phyloP scores from a whole-genome alignment of 2,888 invertebrate species.

The Campoplex capitator region DNA sequence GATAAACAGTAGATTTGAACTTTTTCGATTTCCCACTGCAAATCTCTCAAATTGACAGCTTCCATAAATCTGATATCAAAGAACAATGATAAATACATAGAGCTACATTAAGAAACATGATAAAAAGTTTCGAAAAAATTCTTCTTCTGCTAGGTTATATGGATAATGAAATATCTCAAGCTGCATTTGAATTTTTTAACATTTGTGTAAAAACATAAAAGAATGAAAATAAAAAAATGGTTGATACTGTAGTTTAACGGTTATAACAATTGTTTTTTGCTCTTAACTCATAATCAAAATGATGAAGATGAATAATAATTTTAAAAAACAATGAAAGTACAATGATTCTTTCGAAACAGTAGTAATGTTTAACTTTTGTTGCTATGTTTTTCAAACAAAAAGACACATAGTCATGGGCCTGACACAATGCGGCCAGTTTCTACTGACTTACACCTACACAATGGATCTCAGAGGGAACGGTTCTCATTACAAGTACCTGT shows the following conservation, averaged over 20 bases:
- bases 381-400: constrained; percentile 72
- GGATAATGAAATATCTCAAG: background rate
- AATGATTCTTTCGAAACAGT: background rate
- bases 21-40: too few species aligned
- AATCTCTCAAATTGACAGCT: too few species aligned
- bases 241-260: background rate
- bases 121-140: too few species aligned
- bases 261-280: background rate
- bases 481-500: constrained; percentile 87
- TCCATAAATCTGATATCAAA: background rate
- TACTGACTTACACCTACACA: constrained; percentile 93
- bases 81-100: background rate
- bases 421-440: constrained; percentile 96
- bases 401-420: constrained; percentile 98
- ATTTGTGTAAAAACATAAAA: background rate
- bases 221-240: background rate
- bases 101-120: background rate
- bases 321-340: background rate
- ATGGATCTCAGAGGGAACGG: constrained; percentile 85
- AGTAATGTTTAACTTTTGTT: background rate
- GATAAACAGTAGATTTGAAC: background rate
- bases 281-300: too few species aligned
- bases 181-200: background rate
- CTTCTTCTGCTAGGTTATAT: background rate
- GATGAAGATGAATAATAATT: too few species aligned